Evolutionary conservation across 1,140 invertebrate species (phyloP), one percentile per base, ranked within the genome.

Genomic region (Gonioctena quinquepunctata): DNA sequence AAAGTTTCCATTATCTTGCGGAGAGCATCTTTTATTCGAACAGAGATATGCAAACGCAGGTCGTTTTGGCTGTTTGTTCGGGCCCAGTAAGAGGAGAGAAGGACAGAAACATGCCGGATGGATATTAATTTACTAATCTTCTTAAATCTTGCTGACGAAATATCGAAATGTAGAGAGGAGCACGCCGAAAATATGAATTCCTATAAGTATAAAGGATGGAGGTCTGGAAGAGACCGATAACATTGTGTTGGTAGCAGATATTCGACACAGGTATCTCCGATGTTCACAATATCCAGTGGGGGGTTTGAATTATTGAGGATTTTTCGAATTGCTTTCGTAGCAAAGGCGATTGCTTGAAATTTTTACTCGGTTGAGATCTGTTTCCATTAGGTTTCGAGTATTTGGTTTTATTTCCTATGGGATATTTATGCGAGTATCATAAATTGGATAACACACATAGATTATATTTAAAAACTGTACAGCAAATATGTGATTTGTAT

Each of bases 141-240:
- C 62, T 65, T 65, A 65, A 65, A 65, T 65, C 62, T 65, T 65
- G 62, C 62, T 65, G 62, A 65, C 62, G 62, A 65, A 65, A 65
- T 65, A 50, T 65, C 62, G 62, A 27, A 22, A 52, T 52, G 62
- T 62, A 22, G 26, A 62, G 60, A 25, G 11, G n/a, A n/a, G 33
- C 27, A 8, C 28, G 62, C 18, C 62, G 27, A 18, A 65, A 48
- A 65, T 65, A 65, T 48, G 19, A 48, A 23, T 27, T 48, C 21
- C 27, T 21, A 42, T 42, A 16, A 18, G 23, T 19, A 18, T 18
- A 27, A 21, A 50, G n/a, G 21, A 26, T 13, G 62, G 25, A 50
- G 25, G 62, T 16, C 62, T 65, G 62, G n/a, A 50, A 52, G 27
- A 23, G 27, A 50, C 62, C 19, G 62, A 65, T 65, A 65, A 65